Evolutionary conservation across 2,113 vertebrate species (phyloP).

Genomic region (Rhinopithecus roxellana): DNA sequence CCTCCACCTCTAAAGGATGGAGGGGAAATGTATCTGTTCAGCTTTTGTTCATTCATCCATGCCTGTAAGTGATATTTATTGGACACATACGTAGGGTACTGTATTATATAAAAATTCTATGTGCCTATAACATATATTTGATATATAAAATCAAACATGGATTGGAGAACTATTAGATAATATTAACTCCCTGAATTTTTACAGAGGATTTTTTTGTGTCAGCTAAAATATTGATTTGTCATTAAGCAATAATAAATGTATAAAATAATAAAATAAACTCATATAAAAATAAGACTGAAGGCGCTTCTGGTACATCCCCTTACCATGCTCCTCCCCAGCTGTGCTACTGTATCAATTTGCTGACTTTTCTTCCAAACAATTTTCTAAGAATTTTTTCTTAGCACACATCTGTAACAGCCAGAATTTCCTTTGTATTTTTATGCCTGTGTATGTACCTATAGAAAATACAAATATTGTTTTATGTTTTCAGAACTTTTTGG

Average conservation of each 20-base stretch:
- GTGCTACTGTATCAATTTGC: not conserved
- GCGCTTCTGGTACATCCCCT: not conserved
- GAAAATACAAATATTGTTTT: not conserved
- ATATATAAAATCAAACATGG: not conserved
- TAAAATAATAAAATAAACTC: not conserved
- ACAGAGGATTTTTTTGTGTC: not conserved
- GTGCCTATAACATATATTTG: not conserved
- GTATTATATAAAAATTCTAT: not conserved
- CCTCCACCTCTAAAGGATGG: not conserved
- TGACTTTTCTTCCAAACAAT: not conserved
- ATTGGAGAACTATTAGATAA: not conserved
- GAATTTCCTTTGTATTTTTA: not conserved
- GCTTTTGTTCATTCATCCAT: not conserved
- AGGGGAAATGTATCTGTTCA: fast-evolving
- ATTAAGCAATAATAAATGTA: not conserved
- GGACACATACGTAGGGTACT: not conserved
- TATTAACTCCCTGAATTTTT: not conserved
- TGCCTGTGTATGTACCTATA: fast-evolving
- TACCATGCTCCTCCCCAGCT: fast-evolving
- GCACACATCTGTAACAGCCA: no score
- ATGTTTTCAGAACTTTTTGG: not conserved
- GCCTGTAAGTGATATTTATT: no score
- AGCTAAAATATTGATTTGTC: not conserved
- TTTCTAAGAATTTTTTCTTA: not conserved
- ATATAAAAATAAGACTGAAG: not conserved